Evolutionary conservation across 2,888 invertebrate genomes (phyloP), one percentile per base, ranked within the genome.

Genomic region (Drosophila recens): DNA sequence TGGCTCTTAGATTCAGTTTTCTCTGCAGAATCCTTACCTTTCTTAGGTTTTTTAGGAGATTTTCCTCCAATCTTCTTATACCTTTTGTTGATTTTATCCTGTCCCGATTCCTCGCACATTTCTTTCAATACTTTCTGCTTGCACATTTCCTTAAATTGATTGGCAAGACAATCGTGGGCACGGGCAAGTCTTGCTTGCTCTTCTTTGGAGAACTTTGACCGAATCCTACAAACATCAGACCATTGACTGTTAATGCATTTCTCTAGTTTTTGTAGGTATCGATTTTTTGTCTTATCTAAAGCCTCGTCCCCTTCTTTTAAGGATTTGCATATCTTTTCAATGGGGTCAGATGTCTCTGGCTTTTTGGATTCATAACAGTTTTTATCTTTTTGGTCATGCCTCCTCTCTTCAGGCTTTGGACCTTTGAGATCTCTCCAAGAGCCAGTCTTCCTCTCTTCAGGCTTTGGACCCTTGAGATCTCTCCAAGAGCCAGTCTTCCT

Each of bases 191-290:
- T 34, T 6, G 52, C 17, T 15, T 52, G 33, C 15, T 62, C 61
- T 52, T 52, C 17, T 43, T 62, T 52, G 9, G 52, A 62, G 17
- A 62, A 52, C 1, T 23, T 27, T 52, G 54, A 33, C 8, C 46
- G 38, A n/a, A 63, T 48, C 20, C 54, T 54, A 38, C 53, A 54
- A 5, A 63, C 40, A 54, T 63, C 63, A 5, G 45, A 5, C 63
- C 53, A 54, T 48, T 63, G 63, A 8, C 20, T 46, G 5, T 62
- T 62, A 5, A 62, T 52, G 17, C 61, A 62, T 36, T 52, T 45
- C 6, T 62, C 61, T 9, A 62, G 45, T 52, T 62, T 62, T 4
- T 10, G 1, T 8, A 52, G 27, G 17, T 62, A 62, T 6, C 61
- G 42, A 17, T 36, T 62, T 27, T 30, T 46, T 0, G 23, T 1